Base-by-base conservation (phyloP, 2,113 vertebrate genomes). In the Sander lucioperca region DNA sequence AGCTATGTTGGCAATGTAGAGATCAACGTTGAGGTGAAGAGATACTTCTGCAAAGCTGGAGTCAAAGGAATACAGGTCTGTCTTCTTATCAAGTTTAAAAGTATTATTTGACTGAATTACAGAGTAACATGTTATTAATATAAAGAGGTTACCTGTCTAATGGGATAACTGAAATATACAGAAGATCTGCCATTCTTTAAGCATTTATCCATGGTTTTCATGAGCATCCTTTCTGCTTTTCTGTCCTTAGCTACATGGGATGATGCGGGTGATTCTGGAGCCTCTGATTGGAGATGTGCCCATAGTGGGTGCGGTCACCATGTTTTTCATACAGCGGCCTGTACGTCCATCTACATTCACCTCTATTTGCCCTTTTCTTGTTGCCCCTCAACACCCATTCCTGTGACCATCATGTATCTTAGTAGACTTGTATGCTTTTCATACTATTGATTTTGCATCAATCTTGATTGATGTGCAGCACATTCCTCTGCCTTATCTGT, bases 31-130 rank as follows among this genome's bases (percentile, higher is more conserved):
- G 97, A 98, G 91, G 96, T 98, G 79, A 99, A 99, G 92, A 96
- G 96, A 72, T 98, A 97, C 86, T 97, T 98, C 93, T 98, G 97
- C 92, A 98, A 98, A 94, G 97, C 97, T 9, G 97, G 97, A 85
- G 94, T 99, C 85, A 97, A 99, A 74, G 97, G 97, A 82, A 97
- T 98, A 91, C 97, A 99, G 96, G 97, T 98, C 68, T 83, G 95
- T 70, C 18, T 19, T 54, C 15, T 56, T 45, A 45, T 71, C 16
- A 27, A 23, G 21, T 16, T 39, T 45, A 2, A 77, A 39, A 19
- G 11, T 51, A 23, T 51, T 30, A 62, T 54, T 16, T 30, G 25
- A 36, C 27, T 58, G 18, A 30, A 47, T 33, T 33, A 14, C 39
- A 67, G 25, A 23, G 25, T 58, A 36, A 27, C 11, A 25, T 68